Percentiles rank a stretch among this genome's conserved stretches.
These are phyloP conservation scores for Lanius collurio DNA, from an alignment of 2,113 vertebrate genomes.

Conservation along the genomic window DNA sequence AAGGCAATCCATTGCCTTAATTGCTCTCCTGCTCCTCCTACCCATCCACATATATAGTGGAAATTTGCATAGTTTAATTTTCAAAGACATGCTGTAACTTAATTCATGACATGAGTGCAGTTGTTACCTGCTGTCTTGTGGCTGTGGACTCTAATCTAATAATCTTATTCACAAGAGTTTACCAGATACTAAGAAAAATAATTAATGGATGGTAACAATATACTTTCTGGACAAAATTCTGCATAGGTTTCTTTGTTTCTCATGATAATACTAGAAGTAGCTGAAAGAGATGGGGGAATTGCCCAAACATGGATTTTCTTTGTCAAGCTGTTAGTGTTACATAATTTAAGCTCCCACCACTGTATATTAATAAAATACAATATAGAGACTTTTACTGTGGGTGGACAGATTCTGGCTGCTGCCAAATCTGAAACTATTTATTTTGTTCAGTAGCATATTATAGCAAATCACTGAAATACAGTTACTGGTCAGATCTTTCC, in stretches of 20 bases:
- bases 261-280: not conserved
- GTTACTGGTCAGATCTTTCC: not conserved
- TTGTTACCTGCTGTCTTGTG: not conserved
- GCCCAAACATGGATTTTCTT: not conserved
- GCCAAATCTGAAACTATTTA: not conserved
- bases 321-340: not conserved
- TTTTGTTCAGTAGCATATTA: not conserved
- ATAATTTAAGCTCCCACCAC: not conserved
- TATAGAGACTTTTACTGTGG: not conserved
- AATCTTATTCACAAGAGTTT: not conserved
- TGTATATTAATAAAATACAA: not conserved
- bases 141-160: not conserved
- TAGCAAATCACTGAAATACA: not conserved
- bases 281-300: not conserved
- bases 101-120: not conserved
- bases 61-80: not conserved
- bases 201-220: not conserved
- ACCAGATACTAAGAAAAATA: not conserved
- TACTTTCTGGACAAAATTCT: not conserved
- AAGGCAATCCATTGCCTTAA: not conserved
- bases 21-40: not conserved
- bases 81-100: not conserved
- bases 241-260: not conserved
- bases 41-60: accelerated
- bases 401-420: not conserved